These are phyloP conservation scores for Bibio marci DNA, from an alignment of 2,888 invertebrate genomes.

Conservation along the genomic window DNA sequence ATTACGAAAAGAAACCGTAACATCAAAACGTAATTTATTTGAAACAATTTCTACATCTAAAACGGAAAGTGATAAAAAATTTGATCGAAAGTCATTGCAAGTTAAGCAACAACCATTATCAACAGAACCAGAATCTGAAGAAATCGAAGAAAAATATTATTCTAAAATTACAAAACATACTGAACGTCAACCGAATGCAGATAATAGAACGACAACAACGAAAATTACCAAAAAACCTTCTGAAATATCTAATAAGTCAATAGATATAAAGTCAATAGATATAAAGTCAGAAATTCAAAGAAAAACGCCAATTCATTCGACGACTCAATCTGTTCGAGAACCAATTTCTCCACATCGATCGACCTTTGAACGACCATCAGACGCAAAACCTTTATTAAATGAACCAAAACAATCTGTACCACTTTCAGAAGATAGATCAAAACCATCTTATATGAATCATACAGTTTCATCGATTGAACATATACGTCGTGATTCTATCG, in stretches of 20 bases:
- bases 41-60: not conserved
- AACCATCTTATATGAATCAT: slow-evolving; percentile 29
- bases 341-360: too few relatives aligned
- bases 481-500: slow-evolving; percentile 24
- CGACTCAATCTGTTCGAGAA: not conserved
- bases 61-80: not conserved
- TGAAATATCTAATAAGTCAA: too few relatives aligned
- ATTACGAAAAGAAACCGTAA: not conserved
- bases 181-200: not conserved
- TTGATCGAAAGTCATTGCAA: too few relatives aligned
- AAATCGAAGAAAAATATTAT: too few relatives aligned
- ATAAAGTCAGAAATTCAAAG: slow-evolving; percentile 18
- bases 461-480: slow-evolving; percentile 28
- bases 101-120: too few relatives aligned
- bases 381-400: too few relatives aligned
- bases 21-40: not conserved
- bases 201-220: not conserved
- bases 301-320: slow-evolving; percentile 10
- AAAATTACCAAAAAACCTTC: not conserved
- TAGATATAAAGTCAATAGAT: too few relatives aligned
- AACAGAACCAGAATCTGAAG: too few relatives aligned
- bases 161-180: too few relatives aligned
- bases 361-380: too few relatives aligned
- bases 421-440: slow-evolving; percentile 8
- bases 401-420: not conserved